Evolutionary conservation across 2,797 vertebrate species (phyloP), one percentile per base, ranked within the genome.

Genomic region (Falco berigora): DNA sequence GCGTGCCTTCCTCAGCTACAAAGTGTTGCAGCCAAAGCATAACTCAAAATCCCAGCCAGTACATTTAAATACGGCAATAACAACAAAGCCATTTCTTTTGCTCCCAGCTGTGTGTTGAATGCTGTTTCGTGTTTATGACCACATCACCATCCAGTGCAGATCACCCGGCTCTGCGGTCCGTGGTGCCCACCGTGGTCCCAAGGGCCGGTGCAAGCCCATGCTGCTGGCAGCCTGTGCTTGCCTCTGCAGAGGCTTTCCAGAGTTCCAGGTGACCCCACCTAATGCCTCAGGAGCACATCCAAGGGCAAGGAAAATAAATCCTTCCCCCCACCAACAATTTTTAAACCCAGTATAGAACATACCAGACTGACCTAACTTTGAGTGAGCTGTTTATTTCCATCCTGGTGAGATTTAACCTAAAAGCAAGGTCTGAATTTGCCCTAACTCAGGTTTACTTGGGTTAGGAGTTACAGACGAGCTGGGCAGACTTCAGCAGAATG

Each of bases 81-180:
- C 49, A 80, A 36, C 67, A 93, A 79, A 74, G 40, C 12, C 36
- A 28, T 50, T 40, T 77, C 78, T 73, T 59, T 30, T 32, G 3
- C 32, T 77, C 28, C n/a, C 86, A 95, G 63, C 67, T 87, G 56
- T 2, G 2, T 36, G 40, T n/a, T 49, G 71, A 76, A 42, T 4
- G 2, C 10, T 61, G 15, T 67, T 90, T 50, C 0, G 0, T 24
- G 28, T 36, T 93, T 76, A 58, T 21, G 46, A 46, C 10, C 13
- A n/a, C 36, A n/a, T 46, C 53, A 14, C 49, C n/a, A 4, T 34
- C 75, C 1, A 1, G 32, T 22, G 16, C 13, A 21, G 42, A 27
- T n/a, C 2, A 3, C 55, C 40, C 28, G 19, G 24, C 23, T n/a
- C 44, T 0, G 0, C 8, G 25, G 38, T 12, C 8, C 6, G 56